Evolutionary conservation across 53 echinoderm and acorn worm species (phyloP), one percentile per base, ranked within the genome.

Genomic region (Patiria pectinifera): DNA sequence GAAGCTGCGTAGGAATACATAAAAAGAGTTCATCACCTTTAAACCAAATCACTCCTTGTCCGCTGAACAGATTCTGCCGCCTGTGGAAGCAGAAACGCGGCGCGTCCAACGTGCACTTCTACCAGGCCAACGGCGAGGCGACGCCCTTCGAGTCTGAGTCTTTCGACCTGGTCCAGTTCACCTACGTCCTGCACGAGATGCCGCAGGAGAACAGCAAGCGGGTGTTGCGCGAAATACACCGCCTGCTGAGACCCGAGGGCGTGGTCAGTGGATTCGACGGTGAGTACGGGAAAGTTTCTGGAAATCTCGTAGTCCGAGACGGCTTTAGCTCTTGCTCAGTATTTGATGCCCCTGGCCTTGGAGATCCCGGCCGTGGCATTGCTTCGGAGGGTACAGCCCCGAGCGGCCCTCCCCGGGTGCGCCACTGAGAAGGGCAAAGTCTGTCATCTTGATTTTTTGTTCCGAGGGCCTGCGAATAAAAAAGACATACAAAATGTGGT

Each of bases 161-260:
- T 6, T 95, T 94, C 69, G 95, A 95, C 89, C 62, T 95, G 2
- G 77, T 95, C 16, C 95, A 95, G 85, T 95, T 92, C 89, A 95
- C 93, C 10, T 95, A 95, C 85, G 95, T 94, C 5, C 89, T 95
- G 26, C 95, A 95, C 47, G 95, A 95, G 89, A 95, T 95, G 95
- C 95, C 95, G 6, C 63, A 48, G 11, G 71, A 48, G 9, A 94
- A 93, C 85, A 89, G 92, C 15, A 87, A 84, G 76, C 61, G 81
- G 43, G 87, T 95, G 7, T 53, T 95, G 2, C 61, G 92, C 2
- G 95, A 95, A 62, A 71, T 85, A 2, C 84, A 86, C 71, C 77
- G 95, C 22, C 87, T 95, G 24, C 89, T 95, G 59, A 86, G 80
- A 22, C 95, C 95, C 0, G 95, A 87, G 35, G 95, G 95, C 4